Percentiles rank a stretch among this genome's conserved stretches.
These are phyloP conservation scores for Hyppa rectilinea DNA, from an alignment of 2,888 invertebrate species.

Conservation along the genomic window DNA sequence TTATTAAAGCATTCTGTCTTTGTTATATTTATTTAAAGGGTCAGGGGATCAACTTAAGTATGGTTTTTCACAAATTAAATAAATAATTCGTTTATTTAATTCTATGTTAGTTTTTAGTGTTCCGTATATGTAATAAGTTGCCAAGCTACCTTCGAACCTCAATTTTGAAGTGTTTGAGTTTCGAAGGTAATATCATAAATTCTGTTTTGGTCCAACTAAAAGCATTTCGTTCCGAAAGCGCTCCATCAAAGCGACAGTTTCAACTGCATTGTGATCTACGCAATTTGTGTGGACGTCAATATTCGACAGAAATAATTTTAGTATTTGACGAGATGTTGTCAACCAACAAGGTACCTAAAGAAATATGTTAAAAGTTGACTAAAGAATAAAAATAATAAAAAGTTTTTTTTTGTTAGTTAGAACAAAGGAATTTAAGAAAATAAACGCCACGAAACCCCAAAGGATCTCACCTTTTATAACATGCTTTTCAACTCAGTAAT, in stretches of 20 bases:
- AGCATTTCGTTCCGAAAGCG: conserved; percentile 22
- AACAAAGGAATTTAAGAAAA: not conserved
- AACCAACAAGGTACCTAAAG: not conserved
- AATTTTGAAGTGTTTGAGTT: no score
- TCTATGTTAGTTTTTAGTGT: no score
- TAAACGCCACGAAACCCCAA: not conserved
- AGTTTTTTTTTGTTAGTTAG: no score
- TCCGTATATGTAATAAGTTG: no score
- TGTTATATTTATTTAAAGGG: not conserved
- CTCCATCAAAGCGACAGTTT: conserved; percentile 23
- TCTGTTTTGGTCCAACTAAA: conserved; percentile 26
- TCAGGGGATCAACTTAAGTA: not conserved
- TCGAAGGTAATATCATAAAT: conserved; percentile 40
- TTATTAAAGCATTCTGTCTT: not conserved
- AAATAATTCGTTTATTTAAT: no score
- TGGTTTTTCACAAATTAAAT: no score
- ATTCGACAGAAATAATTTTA: not conserved
- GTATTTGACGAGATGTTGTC: not conserved
- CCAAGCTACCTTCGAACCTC: no score
- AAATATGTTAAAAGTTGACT: not conserved
- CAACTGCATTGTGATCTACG: not conserved
- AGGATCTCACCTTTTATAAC: not conserved
- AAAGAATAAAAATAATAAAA: no score
- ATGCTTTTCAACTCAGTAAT: not conserved
- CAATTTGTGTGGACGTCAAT: not conserved